Conservation (phyloP, 2,113 vertebrate species). For the Tautogolabrus adspersus region DNA sequence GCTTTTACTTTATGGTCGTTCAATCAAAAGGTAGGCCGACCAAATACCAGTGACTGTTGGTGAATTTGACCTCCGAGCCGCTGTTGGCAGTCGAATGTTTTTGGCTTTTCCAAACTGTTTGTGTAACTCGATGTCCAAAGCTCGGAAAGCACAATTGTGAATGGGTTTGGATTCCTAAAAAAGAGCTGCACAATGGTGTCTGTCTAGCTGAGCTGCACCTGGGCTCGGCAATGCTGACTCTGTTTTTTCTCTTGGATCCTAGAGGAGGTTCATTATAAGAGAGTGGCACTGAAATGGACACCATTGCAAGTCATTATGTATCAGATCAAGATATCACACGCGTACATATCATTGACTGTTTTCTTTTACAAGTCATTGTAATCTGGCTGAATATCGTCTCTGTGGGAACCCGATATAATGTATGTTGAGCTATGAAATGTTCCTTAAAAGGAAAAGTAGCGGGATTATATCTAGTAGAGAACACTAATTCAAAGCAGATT, state of each 20-base stretch:
- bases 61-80: conserved; percentile 64
- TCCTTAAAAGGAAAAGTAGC: background rate
- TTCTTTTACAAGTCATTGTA: conserved; percentile 26
- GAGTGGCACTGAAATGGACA: conserved; percentile 39
- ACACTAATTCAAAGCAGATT: background rate
- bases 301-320: conserved; percentile 41
- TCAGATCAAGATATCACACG: conserved; percentile 14
- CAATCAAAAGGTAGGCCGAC: conserved; percentile 13
- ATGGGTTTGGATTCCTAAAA: conserved; percentile 51
- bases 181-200: conserved; percentile 50
- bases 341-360: background rate
- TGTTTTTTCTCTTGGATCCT: conserved; percentile 37
- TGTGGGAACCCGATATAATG: too few species aligned
- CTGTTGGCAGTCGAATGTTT: conserved; percentile 53
- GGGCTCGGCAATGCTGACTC: conserved; percentile 49
- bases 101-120: conserved; percentile 47
- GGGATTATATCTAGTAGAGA: background rate
- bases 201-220: conserved; percentile 66
- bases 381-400: too few species aligned
- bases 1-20: conserved; percentile 22
- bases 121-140: conserved; percentile 45
- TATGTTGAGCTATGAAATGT: background rate
- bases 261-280: conserved; percentile 50
- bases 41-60: conserved; percentile 23
- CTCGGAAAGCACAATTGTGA: conserved; percentile 57